phyloP scores from a whole-genome alignment of 2,113 vertebrate genomes.

The Notothenia coriiceps region DNA sequence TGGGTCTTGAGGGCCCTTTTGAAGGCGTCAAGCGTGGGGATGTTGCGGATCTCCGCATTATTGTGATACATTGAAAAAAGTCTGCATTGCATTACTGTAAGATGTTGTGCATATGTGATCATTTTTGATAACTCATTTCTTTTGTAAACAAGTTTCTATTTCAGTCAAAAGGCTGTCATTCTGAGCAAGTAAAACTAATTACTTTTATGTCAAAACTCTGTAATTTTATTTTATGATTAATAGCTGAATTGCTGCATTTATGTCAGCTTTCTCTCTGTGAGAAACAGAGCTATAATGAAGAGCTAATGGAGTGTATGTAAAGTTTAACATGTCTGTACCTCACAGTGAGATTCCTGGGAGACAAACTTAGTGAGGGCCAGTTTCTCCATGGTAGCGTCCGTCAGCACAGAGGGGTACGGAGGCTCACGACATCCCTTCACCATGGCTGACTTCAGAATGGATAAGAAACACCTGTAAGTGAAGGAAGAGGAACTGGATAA shows the following conservation, averaged over 20 bases:
- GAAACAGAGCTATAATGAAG: background rate
- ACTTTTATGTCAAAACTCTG: background rate
- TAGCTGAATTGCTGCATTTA: background rate
- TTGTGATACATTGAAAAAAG: no score
- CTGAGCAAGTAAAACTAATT: background rate
- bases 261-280: background rate
- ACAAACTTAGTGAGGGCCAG: conserved; percentile 95
- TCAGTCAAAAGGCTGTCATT: background rate
- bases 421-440: conserved; percentile 94
- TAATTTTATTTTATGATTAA: background rate
- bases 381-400: conserved; percentile 97
- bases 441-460: conserved; percentile 92
- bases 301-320: background rate
- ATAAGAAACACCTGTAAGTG: conserved; percentile 89
- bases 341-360: conserved; percentile 93
- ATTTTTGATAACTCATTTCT: background rate
- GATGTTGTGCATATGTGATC: no score
- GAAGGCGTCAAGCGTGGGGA: no score
- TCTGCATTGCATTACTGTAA: no score
- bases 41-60: no score
- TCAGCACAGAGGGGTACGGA: conserved; percentile 93
- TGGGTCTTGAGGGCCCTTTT: no score
- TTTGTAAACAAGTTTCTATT: background rate
- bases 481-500: background rate
- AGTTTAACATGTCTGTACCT: conserved; percentile 82